phyloP scores from a whole-genome alignment of 2,113 vertebrate genomes.

The Malaclemys terrapin region DNA sequence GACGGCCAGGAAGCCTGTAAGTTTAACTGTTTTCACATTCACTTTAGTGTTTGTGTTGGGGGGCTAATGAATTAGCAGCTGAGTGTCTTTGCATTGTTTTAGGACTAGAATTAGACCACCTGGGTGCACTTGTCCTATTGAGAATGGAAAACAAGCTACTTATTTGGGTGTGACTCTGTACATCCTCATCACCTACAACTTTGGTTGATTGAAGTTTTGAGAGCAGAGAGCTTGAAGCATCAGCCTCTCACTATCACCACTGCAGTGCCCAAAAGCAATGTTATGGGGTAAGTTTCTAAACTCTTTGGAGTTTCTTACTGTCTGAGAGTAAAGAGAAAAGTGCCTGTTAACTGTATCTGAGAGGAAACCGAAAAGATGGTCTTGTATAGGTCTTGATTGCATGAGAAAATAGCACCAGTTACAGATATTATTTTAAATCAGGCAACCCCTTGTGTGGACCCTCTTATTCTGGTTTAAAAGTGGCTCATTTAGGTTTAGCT shows the following conservation, averaged over 20 bases:
- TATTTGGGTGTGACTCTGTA: background rate
- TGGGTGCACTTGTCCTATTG: background rate
- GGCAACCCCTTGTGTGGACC: fast-evolving
- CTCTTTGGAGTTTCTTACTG: background rate
- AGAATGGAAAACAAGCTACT: background rate
- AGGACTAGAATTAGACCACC: background rate
- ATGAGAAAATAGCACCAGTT: background rate
- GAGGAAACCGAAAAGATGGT: background rate
- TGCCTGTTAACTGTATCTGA: background rate
- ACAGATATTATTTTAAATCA: background rate
- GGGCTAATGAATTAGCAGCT: background rate
- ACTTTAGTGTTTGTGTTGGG: fast-evolving
- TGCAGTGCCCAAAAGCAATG: background rate
- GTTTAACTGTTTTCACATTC: background rate
- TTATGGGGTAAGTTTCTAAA: background rate
- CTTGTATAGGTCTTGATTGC: background rate
- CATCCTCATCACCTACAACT: background rate
- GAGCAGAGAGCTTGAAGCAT: background rate
- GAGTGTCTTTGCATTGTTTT: background rate
- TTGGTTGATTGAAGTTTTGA: background rate
- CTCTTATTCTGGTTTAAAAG: fast-evolving
- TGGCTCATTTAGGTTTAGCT: fast-evolving
- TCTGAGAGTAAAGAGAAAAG: background rate
- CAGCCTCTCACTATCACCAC: background rate
- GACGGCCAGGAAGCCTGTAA: background rate